Percentiles rank a stretch among this genome's conserved stretches.
Conservation (phyloP, 1,140 invertebrate genomes). For the Agrypnia vestita region DNA sequence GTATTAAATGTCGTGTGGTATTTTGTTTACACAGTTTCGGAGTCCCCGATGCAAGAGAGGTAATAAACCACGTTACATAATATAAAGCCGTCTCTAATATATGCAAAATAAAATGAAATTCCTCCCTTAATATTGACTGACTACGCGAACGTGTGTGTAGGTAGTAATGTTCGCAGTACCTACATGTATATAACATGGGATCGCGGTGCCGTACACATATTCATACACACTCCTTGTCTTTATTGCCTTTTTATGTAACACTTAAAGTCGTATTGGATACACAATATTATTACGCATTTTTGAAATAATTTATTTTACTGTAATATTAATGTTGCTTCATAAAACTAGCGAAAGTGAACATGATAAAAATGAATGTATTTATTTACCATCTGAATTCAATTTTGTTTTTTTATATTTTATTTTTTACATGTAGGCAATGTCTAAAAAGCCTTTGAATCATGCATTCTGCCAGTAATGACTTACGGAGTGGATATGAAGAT, state of each 20-base stretch:
- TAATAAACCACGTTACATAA: conserved; percentile 60
- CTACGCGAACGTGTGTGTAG: conserved; percentile 25
- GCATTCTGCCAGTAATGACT: too few relatives aligned
- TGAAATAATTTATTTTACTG: background rate
- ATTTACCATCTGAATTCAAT: too few relatives aligned
- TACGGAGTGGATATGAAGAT: too few relatives aligned
- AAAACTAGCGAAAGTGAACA: background rate
- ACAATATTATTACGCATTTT: conserved; percentile 22
- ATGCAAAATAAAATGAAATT: conserved; percentile 62
- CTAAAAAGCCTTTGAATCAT: too few relatives aligned
- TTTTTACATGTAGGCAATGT: too few relatives aligned
- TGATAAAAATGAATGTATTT: background rate
- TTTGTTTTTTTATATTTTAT: too few relatives aligned
- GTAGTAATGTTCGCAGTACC: too few relatives aligned
- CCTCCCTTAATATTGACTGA: conserved; percentile 61
- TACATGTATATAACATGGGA: conserved; percentile 54
- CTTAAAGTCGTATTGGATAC: background rate
- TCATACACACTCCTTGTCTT: background rate
- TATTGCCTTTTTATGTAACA: conserved; percentile 28
- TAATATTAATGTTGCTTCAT: too few relatives aligned
- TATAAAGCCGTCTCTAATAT: conserved; percentile 61
- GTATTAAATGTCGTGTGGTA: background rate
- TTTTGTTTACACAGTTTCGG: background rate
- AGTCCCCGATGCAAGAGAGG: conserved; percentile 56
- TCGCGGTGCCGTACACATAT: conserved; percentile 38